A percentile compares a stretch with the other conserved stretches of the same genome.
Conservation (phyloP, 2,113 vertebrate genomes). For the Odobenus rosmarus region DNA sequence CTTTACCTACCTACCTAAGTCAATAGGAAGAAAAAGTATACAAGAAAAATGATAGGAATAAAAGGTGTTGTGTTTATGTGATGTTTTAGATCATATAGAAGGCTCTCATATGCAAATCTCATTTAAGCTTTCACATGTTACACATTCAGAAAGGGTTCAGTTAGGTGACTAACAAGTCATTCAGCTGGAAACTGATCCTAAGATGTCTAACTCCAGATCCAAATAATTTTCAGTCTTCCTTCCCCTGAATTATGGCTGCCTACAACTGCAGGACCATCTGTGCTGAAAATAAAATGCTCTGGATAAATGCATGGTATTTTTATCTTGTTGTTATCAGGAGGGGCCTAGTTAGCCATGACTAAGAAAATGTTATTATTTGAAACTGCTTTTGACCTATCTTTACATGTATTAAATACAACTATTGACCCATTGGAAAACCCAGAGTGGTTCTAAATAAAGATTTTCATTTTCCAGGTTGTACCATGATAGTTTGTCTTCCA, state of each 20-base stretch:
- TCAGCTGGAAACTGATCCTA: background rate
- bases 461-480: constrained; percentile 61
- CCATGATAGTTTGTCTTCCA: background rate
- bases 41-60: background rate
- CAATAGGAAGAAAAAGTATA: background rate
- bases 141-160: background rate
- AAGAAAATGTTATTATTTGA: constrained; percentile 51
- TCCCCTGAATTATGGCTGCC: background rate
- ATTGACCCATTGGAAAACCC: constrained; percentile 36
- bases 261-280: background rate
- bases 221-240: background rate
- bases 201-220: background rate
- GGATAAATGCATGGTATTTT: background rate
- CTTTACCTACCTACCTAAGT: background rate
- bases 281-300: background rate
- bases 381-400: constrained; percentile 59
- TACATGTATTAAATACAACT: constrained; percentile 47
- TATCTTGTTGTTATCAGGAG: background rate
- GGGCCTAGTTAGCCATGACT: background rate
- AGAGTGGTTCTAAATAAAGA: constrained; percentile 68
- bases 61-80: background rate
- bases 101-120: background rate
- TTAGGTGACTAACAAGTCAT: background rate
- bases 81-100: background rate
- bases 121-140: background rate